These are phyloP conservation scores for Cheilosia soror DNA, from an alignment of 2,888 invertebrate genomes.

Conservation along the genomic window DNA sequence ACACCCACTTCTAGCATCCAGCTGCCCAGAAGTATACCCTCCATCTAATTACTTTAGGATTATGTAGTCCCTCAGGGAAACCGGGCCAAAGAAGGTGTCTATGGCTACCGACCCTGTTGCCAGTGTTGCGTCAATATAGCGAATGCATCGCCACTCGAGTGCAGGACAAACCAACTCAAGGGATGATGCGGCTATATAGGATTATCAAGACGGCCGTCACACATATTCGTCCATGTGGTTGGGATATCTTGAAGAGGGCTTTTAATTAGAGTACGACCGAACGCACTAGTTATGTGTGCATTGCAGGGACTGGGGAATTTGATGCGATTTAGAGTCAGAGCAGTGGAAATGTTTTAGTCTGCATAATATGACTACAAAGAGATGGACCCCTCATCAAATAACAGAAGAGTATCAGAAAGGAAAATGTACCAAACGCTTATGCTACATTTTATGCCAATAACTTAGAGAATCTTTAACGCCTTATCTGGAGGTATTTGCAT, in stretches of 20 bases:
- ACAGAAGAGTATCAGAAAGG: too few relatives aligned
- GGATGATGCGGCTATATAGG: background rate
- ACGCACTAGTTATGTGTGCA: constrained; percentile 15
- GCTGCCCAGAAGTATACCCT: constrained; percentile 25
- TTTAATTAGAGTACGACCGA: constrained; percentile 41
- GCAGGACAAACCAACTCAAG: background rate
- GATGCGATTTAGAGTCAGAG: background rate
- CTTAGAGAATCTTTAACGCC: too few relatives aligned
- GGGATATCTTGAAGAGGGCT: constrained; percentile 7
- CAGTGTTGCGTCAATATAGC: background rate
- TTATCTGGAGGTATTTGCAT: too few relatives aligned
- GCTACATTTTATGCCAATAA: too few relatives aligned
- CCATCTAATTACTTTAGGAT: constrained; percentile 59
- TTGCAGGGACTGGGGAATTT: constrained; percentile 8
- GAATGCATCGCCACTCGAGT: constrained; percentile 18
- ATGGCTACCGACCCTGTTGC: background rate
- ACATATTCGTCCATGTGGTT: background rate
- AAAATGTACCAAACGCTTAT: too few relatives aligned
- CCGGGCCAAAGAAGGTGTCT: constrained; percentile 12
- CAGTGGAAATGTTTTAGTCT: background rate
- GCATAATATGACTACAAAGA: too few relatives aligned
- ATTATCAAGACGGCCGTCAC: background rate
- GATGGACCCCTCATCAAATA: too few relatives aligned
- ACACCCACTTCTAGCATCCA: background rate
- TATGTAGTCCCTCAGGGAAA: constrained; percentile 12